Evolutionary conservation across 1,140 invertebrate species (phyloP), one percentile per base, ranked within the genome.

Genomic region (Diabrotica virgifera): DNA sequence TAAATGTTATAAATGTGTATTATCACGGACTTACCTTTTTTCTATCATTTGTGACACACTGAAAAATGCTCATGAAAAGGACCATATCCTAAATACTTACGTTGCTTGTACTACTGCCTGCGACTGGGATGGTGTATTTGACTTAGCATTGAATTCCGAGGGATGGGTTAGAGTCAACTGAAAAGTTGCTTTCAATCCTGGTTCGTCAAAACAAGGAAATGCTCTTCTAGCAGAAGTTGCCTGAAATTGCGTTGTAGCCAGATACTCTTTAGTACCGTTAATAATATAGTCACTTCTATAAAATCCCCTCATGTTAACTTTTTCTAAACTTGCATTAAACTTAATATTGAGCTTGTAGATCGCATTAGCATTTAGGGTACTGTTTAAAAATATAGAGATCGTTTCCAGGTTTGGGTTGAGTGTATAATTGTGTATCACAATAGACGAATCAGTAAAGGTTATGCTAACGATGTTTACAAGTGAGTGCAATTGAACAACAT

Each of bases 121-220:
- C 24, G 24, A 24, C 24, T 24, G 24, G 24, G 24, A 24, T 24
- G 59, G 51, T 13, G 62, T 64, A 64, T 90, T 90, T 0, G 83
- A 84, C 5, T 87, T 81, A 0, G 82, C 82, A 2, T 71, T 79
- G 63, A 87, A 85, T 6, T 81, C 74, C 0, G 46, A 66, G 1
- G 84, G 84, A 46, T 81, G 82, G 0, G 87, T 85, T 5, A 94
- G 81, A 69, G 84, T 88, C 50, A 89, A 80, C 63, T 85, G 80
- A 70, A 92, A 95, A 13, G 83, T 84, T 4, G 93, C 90, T 78
- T 96, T 96, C 52, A 94, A 85, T 0, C 86, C 85, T 0, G 93
- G 92, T 71, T 97, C 94, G 77, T 97, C 94, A 76, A 95, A 93
- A 77, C 93, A 95, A 0, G 95, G 95, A 71, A 97, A 95, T 0